Conservation (phyloP, 2,888 invertebrate species). For the Hipparchia semele region DNA sequence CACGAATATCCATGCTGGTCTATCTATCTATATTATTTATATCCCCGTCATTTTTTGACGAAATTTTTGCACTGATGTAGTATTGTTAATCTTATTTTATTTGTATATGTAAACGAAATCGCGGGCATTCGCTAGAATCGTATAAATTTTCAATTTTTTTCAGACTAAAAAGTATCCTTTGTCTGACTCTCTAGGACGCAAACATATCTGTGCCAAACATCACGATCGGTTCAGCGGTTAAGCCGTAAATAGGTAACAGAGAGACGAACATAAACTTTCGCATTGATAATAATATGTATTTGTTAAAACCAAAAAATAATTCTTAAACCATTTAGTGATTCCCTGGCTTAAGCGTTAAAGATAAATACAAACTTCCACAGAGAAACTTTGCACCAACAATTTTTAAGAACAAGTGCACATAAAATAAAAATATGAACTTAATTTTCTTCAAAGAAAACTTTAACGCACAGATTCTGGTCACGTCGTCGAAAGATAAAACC, state of each 20-base stretch:
- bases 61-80: no score
- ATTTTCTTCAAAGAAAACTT: slow-evolving; percentile 40
- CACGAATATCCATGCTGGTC: no score
- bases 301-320: background rate
- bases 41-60: no score
- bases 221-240: no score
- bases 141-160: slow-evolving; percentile 21
- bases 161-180: slow-evolving; percentile 31
- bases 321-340: background rate
- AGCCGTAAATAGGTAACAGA: no score
- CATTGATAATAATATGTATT: background rate
- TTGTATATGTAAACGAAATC: no score
- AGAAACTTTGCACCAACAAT: slow-evolving; percentile 8
- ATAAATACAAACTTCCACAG: background rate
- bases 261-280: no score
- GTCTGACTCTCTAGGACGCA: slow-evolving; percentile 20
- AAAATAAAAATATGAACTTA: slow-evolving; percentile 32
- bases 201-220: no score
- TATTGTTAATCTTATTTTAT: no score
- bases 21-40: no score
- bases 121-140: no score
- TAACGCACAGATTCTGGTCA: slow-evolving; percentile 42
- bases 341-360: background rate
- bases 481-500: slow-evolving; percentile 46
- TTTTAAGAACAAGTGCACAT: slow-evolving; percentile 24